These are phyloP conservation scores for Steatocranus sp. DNA, from an alignment of 2,797 vertebrate genomes.

Conservation along the genomic window DNA sequence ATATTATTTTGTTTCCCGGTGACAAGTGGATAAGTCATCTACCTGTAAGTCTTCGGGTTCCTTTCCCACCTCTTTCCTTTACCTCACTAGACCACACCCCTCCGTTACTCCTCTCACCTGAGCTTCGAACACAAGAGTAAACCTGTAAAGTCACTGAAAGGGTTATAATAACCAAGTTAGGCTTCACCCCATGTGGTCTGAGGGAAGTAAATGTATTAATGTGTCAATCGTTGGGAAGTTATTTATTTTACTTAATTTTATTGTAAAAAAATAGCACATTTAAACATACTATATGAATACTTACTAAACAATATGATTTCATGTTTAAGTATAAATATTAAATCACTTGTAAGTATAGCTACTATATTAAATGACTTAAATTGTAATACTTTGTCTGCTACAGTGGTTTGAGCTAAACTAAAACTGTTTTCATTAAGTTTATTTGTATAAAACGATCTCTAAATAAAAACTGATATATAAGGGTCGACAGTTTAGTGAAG, in stretches of 20 bases:
- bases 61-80: slow-evolving; percentile 19
- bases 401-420: background rate
- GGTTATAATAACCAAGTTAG: background rate
- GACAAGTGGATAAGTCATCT: background rate
- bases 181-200: background rate
- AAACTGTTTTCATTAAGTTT: background rate
- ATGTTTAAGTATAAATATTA: background rate
- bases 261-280: background rate
- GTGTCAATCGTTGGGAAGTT: background rate
- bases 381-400: background rate
- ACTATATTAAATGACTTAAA: background rate
- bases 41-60: slow-evolving; percentile 20
- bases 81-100: slow-evolving; percentile 36
- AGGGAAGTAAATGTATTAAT: background rate
- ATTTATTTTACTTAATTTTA: background rate
- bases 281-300: background rate
- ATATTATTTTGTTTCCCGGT: background rate
- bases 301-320: background rate
- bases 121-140: background rate
- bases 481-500: background rate
- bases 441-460: background rate
- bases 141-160: background rate
- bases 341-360: background rate
- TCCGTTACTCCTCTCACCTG: slow-evolving; percentile 31
- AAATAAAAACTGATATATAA: background rate